phyloP scores from a whole-genome alignment of 2,888 invertebrate species.

The Spisula subtruncata region DNA sequence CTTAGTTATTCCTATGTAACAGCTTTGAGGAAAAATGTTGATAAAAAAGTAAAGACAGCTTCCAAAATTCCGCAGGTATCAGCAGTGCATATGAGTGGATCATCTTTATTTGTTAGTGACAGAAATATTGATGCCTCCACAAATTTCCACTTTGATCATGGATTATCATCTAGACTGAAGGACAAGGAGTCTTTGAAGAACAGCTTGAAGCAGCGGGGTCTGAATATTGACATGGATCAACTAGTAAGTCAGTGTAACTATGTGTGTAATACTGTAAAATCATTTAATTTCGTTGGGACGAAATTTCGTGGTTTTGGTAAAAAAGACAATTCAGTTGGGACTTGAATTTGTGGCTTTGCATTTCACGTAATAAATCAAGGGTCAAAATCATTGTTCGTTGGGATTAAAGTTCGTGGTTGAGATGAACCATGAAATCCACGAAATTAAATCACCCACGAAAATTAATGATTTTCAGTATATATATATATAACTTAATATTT shows the following conservation, averaged over 20 bases:
- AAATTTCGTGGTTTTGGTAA: too few relatives aligned
- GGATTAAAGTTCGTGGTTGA: too few relatives aligned
- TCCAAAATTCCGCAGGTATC: neutral
- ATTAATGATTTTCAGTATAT: too few relatives aligned
- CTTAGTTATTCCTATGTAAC: slow-evolving; percentile 9
- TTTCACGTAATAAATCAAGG: too few relatives aligned
- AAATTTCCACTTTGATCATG: slow-evolving; percentile 56
- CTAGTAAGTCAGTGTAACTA: slow-evolving; percentile 47
- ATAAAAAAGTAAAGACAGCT: neutral
- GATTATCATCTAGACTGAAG: slow-evolving; percentile 39
- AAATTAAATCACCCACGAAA: too few relatives aligned
- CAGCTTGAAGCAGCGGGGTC: slow-evolving; percentile 48
- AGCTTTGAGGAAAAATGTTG: neutral
- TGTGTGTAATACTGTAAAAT: too few relatives aligned
- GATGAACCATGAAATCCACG: too few relatives aligned
- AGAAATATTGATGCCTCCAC: slow-evolving; percentile 25
- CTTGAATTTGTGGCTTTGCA: too few relatives aligned
- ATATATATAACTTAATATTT: too few relatives aligned
- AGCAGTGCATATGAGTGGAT: neutral
- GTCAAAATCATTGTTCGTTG: too few relatives aligned
- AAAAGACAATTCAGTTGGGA: too few relatives aligned
- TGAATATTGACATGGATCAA: slow-evolving; percentile 57
- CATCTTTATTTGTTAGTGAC: slow-evolving; percentile 65
- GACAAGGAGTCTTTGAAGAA: slow-evolving; percentile 52
- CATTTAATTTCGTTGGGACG: too few relatives aligned